Conservation (phyloP, 2,113 vertebrate species). For the Neolamprologus toae region DNA sequence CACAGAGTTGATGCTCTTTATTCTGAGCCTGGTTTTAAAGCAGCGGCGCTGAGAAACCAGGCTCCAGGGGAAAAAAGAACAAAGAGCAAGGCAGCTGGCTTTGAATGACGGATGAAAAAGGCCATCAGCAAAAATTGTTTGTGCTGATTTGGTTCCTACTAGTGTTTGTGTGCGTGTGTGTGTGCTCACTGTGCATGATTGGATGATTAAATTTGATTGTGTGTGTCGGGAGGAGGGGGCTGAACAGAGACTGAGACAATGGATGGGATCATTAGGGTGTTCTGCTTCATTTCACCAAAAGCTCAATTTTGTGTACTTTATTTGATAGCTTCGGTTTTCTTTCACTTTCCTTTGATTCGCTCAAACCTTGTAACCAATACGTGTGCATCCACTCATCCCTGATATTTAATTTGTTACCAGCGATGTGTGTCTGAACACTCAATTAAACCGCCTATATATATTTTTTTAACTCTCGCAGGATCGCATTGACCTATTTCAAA, state of each 20-base stretch:
- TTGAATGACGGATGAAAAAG: constrained; percentile 28
- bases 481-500: constrained; percentile 28
- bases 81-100: constrained; percentile 6
- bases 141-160: constrained; percentile 34
- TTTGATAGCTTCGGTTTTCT: not conserved
- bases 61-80: not conserved
- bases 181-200: constrained; percentile 30
- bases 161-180: not conserved
- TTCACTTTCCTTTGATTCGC: not conserved
- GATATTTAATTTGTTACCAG: not conserved
- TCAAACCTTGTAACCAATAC: not conserved
- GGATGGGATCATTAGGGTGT: constrained; percentile 23
- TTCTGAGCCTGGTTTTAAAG: not conserved
- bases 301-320: not conserved
- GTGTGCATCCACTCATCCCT: not conserved
- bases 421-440: not conserved
- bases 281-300: constrained; percentile 15
- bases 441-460: not conserved
- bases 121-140: constrained; percentile 34
- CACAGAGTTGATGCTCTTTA: not conserved
- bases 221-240: not conserved
- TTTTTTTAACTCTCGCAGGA: not conserved
- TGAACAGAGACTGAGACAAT: constrained; percentile 1
- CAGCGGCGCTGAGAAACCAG: not conserved
- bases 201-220: constrained; percentile 41